Conservation (phyloP, 2,113 vertebrate species). For the Pangasianodon gigas region DNA sequence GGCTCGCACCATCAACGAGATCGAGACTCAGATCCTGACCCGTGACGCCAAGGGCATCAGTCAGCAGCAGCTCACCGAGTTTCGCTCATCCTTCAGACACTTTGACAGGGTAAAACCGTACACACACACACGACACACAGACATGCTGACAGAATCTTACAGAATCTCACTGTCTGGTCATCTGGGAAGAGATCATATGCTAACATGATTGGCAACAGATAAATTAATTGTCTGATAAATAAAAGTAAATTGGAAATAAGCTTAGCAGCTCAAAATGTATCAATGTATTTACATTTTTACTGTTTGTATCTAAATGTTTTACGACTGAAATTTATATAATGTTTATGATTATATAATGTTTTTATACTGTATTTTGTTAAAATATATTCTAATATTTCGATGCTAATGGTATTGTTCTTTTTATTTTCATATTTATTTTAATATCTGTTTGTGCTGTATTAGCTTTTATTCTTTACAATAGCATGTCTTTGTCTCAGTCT, state of each 20-base stretch:
- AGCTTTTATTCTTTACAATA: neutral
- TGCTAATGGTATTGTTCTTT: neutral
- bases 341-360: neutral
- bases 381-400: neutral
- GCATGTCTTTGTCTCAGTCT: neutral
- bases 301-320: neutral
- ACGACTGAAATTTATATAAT: neutral
- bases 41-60: constrained; percentile 88
- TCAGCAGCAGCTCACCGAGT: constrained; percentile 87
- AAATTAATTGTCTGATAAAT: neutral
- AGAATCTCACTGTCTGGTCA: neutral
- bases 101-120: constrained; percentile 80
- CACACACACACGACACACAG: neutral
- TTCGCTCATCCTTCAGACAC: constrained; percentile 88
- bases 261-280: neutral
- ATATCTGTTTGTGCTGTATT: neutral
- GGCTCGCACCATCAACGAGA: constrained; percentile 87
- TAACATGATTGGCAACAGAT: neutral
- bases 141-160: neutral
- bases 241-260: neutral
- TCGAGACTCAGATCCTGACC: constrained; percentile 87
- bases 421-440: neutral
- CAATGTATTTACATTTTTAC: neutral
- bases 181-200: too few relatives aligned
- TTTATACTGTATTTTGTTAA: neutral